These are phyloP conservation scores for Machimus atricapillus DNA, from an alignment of 2,888 invertebrate species.

Conservation along the genomic window DNA sequence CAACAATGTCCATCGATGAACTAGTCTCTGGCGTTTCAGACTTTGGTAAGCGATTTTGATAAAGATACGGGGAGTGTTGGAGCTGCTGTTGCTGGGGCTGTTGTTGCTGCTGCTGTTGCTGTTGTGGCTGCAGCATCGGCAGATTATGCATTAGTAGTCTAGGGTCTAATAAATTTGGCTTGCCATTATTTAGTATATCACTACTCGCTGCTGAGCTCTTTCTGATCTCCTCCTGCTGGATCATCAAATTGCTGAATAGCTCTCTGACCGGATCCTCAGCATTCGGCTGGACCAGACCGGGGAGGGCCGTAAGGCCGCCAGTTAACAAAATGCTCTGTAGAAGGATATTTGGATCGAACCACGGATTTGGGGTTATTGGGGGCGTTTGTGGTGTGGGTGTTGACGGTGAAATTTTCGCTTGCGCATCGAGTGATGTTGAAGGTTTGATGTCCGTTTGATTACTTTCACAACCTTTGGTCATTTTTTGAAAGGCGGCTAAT, in stretches of 20 bases:
- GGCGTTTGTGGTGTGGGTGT: conserved; percentile 49
- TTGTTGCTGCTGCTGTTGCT: conserved; percentile 49
- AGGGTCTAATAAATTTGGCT: conserved; percentile 52
- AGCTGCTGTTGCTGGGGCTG: conserved; percentile 49
- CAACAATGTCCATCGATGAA: conserved; percentile 59
- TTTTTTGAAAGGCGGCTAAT: conserved; percentile 52
- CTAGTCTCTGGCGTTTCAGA: conserved; percentile 64
- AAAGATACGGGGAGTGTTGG: conserved; percentile 49
- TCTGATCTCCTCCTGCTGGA: conserved; percentile 52
- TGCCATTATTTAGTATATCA: conserved; percentile 53
- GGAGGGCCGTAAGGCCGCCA: conserved; percentile 50
- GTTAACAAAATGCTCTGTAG: conserved; percentile 58
- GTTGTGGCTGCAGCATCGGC: conserved; percentile 54
- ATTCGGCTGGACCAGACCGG: conserved; percentile 45
- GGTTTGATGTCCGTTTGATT: conserved; percentile 42
- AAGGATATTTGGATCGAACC: conserved; percentile 56
- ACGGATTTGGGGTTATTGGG: conserved; percentile 50
- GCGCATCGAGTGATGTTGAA: conserved; percentile 38
- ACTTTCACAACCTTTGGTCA: conserved; percentile 50
- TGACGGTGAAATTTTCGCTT: conserved; percentile 29
- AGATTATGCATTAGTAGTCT: conserved; percentile 53
- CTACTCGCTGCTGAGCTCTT: conserved; percentile 48
- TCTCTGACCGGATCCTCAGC: conserved; percentile 57
- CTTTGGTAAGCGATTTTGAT: conserved; percentile 58
- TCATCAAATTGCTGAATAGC: conserved; percentile 55